These are phyloP conservation scores for Limnephilus auricula DNA, from an alignment of 2,888 invertebrate genomes.

Conservation along the genomic window DNA sequence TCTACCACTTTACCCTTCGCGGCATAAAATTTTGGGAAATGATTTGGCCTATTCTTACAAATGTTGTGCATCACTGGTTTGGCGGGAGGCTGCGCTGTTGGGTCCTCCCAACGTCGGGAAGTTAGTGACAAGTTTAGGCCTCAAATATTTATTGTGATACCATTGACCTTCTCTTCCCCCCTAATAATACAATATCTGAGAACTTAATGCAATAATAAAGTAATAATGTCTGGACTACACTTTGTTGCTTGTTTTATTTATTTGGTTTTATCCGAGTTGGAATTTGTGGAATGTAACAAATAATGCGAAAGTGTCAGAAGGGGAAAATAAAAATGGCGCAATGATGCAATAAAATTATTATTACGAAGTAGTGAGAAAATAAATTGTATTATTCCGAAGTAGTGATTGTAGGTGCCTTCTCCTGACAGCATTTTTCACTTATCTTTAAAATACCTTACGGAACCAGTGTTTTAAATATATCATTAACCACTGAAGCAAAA, in stretches of 20 bases:
- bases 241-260: neutral
- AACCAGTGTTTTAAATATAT: no score
- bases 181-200: neutral
- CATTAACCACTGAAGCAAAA: no score
- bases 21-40: neutral
- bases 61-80: neutral
- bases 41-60: neutral
- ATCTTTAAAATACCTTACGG: no score
- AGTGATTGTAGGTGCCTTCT: no score
- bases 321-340: neutral
- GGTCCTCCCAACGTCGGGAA: neutral
- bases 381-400: neutral
- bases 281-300: neutral
- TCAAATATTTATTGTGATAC: neutral
- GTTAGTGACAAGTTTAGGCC: neutral
- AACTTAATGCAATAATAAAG: neutral
- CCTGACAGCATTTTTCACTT: no score
- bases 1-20: no score
- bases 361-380: neutral
- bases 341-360: neutral
- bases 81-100: neutral
- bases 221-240: no score
- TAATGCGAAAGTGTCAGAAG: neutral
- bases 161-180: neutral
- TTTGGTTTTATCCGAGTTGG: neutral